Conservation (phyloP, 1,140 invertebrate species). For the Drosophila insularis region DNA sequence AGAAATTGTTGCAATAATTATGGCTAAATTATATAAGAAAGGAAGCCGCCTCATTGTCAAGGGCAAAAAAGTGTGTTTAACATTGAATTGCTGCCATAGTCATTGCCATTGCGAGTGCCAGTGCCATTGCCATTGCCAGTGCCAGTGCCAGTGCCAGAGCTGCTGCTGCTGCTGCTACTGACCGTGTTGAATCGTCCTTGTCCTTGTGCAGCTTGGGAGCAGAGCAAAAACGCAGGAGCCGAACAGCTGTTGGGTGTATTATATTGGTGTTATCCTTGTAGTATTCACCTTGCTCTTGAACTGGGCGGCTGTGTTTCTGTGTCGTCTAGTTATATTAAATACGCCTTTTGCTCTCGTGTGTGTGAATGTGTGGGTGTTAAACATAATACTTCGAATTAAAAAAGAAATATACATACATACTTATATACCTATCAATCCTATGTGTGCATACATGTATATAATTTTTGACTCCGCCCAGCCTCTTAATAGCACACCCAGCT, state of each 20-base stretch:
- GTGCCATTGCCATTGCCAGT: conserved; percentile 38
- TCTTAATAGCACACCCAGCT: conserved; percentile 13
- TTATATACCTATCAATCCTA: neutral
- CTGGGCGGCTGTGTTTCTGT: conserved; percentile 34
- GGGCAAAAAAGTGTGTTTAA: conserved; percentile 47
- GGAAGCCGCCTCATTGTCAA: conserved; percentile 44
- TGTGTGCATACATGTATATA: no score
- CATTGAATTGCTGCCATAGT: conserved; percentile 53
- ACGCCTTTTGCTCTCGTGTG: neutral
- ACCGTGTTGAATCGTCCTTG: conserved; percentile 56
- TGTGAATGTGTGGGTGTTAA: neutral
- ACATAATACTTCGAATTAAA: neutral
- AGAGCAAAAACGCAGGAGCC: conserved; percentile 31
- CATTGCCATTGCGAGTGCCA: conserved; percentile 23
- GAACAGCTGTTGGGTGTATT: conserved; percentile 71
- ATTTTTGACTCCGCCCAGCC: conserved; percentile 11
- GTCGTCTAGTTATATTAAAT: conserved; percentile 20
- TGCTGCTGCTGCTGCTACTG: conserved; percentile 9
- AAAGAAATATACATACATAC: neutral
- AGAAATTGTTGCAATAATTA: conserved; percentile 40
- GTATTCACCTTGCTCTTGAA: conserved; percentile 59
- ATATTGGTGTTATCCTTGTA: conserved; percentile 20
- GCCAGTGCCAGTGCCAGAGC: neutral
- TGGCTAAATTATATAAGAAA: conserved; percentile 53
- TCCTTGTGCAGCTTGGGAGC: conserved; percentile 68